phyloP scores from a whole-genome alignment of 1,140 invertebrate genomes.

The Ctenoplectra terminalis region DNA sequence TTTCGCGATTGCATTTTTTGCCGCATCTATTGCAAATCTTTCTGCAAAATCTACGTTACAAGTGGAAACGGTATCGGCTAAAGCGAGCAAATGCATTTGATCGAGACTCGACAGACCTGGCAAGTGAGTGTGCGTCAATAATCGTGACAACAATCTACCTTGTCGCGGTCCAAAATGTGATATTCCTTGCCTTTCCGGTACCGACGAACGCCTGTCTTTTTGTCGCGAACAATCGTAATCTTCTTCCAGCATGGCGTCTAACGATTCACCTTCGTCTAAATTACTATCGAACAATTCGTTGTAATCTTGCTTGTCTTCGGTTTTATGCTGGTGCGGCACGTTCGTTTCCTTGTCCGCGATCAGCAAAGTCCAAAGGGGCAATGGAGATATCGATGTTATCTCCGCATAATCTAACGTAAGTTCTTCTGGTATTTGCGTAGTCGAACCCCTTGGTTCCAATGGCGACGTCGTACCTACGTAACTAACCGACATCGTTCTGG shows the following conservation, averaged over 20 bases:
- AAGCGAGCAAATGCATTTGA: slow-evolving; percentile 98
- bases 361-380: slow-evolving; percentile 97
- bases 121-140: slow-evolving; percentile 97
- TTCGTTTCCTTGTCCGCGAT: slow-evolving; percentile 94
- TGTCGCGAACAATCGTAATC: slow-evolving; percentile 85
- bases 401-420: slow-evolving; percentile 97
- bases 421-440: slow-evolving; percentile 90
- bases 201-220: slow-evolving; percentile 86
- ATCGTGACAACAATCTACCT: slow-evolving; percentile 90
- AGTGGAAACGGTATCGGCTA: slow-evolving; percentile 98
- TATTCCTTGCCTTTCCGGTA: slow-evolving; percentile 88
- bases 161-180: slow-evolving; percentile 93
- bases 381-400: slow-evolving; percentile 96
- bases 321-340: slow-evolving; percentile 72
- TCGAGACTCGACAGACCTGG: slow-evolving; percentile 98
- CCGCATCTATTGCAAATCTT: slow-evolving; percentile 90
- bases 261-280: slow-evolving; percentile 89
- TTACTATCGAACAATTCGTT: slow-evolving; percentile 93
- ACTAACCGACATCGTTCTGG: slow-evolving; percentile 93
- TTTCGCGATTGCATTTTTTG: slow-evolving; percentile 88
- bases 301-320: slow-evolving; percentile 88
- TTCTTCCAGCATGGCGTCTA: slow-evolving; percentile 91
- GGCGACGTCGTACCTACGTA: slow-evolving; percentile 87
- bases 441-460: slow-evolving; percentile 85
- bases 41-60: slow-evolving; percentile 94